These are phyloP conservation scores for Pyxicephalus adspersus DNA, from an alignment of 2,113 vertebrate genomes.

Conservation along the genomic window DNA sequence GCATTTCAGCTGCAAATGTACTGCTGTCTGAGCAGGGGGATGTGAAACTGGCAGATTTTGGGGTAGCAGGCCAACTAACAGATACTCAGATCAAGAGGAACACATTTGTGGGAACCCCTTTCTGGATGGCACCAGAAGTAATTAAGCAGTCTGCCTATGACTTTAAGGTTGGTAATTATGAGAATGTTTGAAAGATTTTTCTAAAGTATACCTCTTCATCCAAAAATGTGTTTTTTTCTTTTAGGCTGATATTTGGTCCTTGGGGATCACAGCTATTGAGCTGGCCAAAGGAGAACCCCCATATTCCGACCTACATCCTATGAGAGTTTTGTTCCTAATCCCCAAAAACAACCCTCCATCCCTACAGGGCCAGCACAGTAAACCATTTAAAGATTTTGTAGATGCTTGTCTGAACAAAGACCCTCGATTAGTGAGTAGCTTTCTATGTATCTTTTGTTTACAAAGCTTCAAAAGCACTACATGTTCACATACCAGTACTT, in stretches of 20 bases:
- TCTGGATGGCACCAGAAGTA: constrained; percentile 99
- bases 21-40: constrained; percentile 95
- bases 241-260: constrained; percentile 97
- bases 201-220: not conserved
- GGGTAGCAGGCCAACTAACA: constrained; percentile 95
- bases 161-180: constrained; percentile 83
- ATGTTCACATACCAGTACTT: not conserved
- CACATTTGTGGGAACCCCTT: constrained; percentile 96
- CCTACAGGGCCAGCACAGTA: constrained; percentile 94
- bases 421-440: constrained; percentile 90
- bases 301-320: constrained; percentile 96
- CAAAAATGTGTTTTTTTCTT: constrained; percentile 16
- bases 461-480: not conserved
- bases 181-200: not conserved
- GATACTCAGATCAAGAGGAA: constrained; percentile 99
- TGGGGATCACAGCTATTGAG: constrained; percentile 97
- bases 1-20: constrained; percentile 86
- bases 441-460: not conserved
- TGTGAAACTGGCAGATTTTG: constrained; percentile 97
- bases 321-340: constrained; percentile 97
- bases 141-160: constrained; percentile 98
- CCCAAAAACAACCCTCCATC: constrained; percentile 97
- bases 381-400: constrained; percentile 97
- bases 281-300: constrained; percentile 96
- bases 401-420: constrained; percentile 98